Evolutionary conservation across 2,113 vertebrate species (phyloP).

Genomic region (Neofelis nebulosa): DNA sequence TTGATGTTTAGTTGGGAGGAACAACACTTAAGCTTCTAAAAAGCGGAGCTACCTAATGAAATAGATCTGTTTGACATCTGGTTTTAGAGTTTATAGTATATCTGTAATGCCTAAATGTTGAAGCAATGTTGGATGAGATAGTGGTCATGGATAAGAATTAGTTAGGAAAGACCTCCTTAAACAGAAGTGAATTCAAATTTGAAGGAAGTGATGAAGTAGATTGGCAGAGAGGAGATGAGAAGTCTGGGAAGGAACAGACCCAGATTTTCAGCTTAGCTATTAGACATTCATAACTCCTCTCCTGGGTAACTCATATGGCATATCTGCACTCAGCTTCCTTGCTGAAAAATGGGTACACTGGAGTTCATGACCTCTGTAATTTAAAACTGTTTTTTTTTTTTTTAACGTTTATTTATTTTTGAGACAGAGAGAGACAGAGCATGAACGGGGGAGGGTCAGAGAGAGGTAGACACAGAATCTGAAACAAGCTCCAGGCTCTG

Average conservation of each 20-base stretch:
- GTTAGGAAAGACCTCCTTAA: neutral
- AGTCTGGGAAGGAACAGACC: neutral
- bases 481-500: no score
- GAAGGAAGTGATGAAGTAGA: neutral
- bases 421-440: no score
- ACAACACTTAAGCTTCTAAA: neutral
- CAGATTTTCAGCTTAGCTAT: neutral
- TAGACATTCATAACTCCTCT: neutral
- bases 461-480: no score
- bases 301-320: no score
- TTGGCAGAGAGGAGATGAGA: neutral
- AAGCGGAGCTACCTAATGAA: neutral
- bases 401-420: no score
- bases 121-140: neutral
- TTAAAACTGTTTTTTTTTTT: neutral
- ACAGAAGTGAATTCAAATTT: neutral
- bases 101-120: neutral
- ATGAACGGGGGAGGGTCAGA: no score
- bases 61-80: neutral
- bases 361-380: neutral
- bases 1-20: neutral
- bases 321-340: neutral
- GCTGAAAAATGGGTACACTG: neutral
- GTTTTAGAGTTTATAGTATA: neutral
- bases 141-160: neutral